Evolutionary conservation across 2,797 vertebrate genomes (phyloP).

Genomic region (Pipistrellus pipistrellus): DNA sequence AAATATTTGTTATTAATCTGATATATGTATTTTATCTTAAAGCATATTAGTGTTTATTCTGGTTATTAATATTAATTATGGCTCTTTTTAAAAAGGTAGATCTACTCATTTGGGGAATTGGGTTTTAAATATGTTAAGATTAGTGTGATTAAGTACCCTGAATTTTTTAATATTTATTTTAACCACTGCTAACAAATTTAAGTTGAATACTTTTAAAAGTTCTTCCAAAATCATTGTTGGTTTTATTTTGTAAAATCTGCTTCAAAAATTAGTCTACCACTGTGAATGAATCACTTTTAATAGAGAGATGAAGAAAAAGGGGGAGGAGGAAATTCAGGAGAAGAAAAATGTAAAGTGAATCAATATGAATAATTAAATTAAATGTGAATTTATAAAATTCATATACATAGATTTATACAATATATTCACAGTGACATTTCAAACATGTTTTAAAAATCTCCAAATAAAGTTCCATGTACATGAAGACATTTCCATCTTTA

Average conservation of each 20-base stretch:
- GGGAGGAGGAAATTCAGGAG: constrained; percentile 13
- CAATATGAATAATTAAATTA: constrained; percentile 80
- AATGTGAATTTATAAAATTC: constrained; percentile 76
- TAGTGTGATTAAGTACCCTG: constrained; percentile 67
- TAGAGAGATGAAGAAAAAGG: constrained; percentile 63
- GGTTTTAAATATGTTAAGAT: constrained; percentile 73
- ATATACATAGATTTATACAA: constrained; percentile 74
- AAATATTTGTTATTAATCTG: constrained; percentile 57
- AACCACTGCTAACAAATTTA: constrained; percentile 66
- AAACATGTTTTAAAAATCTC: constrained; percentile 76
- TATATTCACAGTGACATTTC: constrained; percentile 76
- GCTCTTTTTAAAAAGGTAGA: constrained; percentile 51
- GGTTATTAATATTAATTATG: constrained; percentile 67
- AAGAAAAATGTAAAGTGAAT: constrained; percentile 80
- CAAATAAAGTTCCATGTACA: constrained; percentile 72
- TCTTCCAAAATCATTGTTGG: constrained; percentile 66
- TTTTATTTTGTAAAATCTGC: constrained; percentile 77
- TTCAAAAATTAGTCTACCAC: constrained; percentile 76
- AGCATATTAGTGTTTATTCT: constrained; percentile 48
- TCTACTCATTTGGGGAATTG: constrained; percentile 46
- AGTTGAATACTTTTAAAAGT: constrained; percentile 71
- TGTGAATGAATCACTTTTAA: constrained; percentile 67
- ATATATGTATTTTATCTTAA: constrained; percentile 51
- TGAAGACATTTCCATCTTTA: constrained; percentile 71
- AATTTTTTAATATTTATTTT: constrained; percentile 75